Percentiles rank a stretch among this genome's conserved stretches.
phyloP scores from a whole-genome alignment of 2,888 invertebrate species.

The Melanophora roralis region DNA sequence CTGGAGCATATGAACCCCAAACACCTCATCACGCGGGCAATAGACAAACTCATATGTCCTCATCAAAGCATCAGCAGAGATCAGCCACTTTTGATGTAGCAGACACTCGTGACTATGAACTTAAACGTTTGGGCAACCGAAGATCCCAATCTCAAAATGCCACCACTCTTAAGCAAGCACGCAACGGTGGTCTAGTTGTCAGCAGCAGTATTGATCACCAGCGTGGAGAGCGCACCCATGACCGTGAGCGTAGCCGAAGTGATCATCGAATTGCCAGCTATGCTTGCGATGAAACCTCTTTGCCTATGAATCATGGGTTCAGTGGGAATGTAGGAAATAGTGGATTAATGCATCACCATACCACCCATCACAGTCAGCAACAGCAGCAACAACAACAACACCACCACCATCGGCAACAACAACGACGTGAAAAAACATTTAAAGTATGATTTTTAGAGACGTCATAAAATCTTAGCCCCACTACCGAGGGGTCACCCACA shows the following conservation, averaged over 20 bases:
- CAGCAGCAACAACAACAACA: constrained; percentile 57
- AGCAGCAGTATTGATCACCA: constrained; percentile 54
- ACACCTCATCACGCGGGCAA: constrained; percentile 50
- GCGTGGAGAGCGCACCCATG: constrained; percentile 62
- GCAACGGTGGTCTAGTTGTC: constrained; percentile 57
- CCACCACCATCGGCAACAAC: constrained; percentile 70
- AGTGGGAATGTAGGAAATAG: constrained; percentile 48
- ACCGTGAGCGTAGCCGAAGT: constrained; percentile 73
- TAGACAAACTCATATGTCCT: constrained; percentile 37
- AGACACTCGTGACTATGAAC: constrained; percentile 74
- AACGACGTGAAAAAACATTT: constrained; percentile 77
- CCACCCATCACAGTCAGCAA: constrained; percentile 58
- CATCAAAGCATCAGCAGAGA: constrained; percentile 66
- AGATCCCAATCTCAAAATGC: constrained; percentile 74
- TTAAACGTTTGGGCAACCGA: constrained; percentile 73
- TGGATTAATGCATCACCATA: constrained; percentile 52
- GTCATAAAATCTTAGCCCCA: constrained; percentile 76
- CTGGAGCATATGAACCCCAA: constrained; percentile 67
- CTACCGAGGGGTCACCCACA: constrained; percentile 62
- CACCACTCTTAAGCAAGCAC: constrained; percentile 67
- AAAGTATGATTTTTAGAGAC: constrained; percentile 78
- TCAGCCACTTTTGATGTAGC: constrained; percentile 75
- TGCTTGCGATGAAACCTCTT: constrained; percentile 68
- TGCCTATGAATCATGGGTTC: constrained; percentile 41
- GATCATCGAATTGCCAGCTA: constrained; percentile 74